Conservation (phyloP, 2,797 vertebrate species). For the Hapalemur alaotrensis region DNA sequence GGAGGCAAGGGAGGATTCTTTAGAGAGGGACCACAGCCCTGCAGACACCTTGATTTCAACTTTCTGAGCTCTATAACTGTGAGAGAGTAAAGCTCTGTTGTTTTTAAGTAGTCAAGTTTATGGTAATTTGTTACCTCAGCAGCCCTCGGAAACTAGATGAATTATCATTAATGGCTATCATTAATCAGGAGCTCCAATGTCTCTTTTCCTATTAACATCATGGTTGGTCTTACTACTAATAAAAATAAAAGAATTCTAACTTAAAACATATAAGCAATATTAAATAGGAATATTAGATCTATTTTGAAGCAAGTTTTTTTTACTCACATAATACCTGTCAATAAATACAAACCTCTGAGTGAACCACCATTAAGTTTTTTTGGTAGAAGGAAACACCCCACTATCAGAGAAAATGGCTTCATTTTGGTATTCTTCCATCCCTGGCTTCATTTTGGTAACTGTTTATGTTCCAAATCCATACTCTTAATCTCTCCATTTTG, state of each 20-base stretch:
- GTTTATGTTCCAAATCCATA: neutral
- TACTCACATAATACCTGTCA: neutral
- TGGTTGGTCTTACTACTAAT: neutral
- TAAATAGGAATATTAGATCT: constrained; percentile 1
- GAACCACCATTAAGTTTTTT: neutral
- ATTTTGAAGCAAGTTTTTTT: constrained; percentile 1
- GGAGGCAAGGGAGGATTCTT: neutral
- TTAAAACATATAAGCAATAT: neutral
- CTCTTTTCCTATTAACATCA: neutral
- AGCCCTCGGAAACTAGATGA: neutral
- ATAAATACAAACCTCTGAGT: neutral
- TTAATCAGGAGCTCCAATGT: neutral
- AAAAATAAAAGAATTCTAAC: neutral
- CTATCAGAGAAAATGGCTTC: neutral
- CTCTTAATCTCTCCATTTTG: constrained; percentile 2
- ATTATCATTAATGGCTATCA: neutral
- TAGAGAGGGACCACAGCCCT: neutral
- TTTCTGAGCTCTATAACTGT: neutral
- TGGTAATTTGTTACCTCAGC: neutral
- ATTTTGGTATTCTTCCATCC: neutral
- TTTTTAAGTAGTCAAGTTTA: neutral
- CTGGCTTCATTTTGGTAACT: neutral
- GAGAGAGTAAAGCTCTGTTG: neutral
- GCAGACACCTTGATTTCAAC: neutral
- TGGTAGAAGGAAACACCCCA: neutral